phyloP scores from a whole-genome alignment of 2,888 invertebrate species.

The Thalpophila matura region DNA sequence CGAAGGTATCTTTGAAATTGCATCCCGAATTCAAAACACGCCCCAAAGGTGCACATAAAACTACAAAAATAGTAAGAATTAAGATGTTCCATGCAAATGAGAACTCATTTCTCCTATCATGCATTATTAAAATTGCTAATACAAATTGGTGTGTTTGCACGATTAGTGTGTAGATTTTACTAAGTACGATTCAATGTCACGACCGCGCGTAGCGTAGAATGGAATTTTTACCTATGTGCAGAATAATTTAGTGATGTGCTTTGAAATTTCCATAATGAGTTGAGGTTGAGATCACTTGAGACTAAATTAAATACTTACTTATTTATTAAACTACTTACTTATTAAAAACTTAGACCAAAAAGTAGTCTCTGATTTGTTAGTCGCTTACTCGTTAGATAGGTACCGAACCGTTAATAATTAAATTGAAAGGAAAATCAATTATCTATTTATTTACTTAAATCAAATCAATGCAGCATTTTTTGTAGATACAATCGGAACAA shows the following conservation, averaged over 20 bases:
- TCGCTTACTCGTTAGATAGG: too few species aligned
- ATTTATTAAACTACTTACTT: too few species aligned
- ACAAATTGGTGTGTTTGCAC: constrained; percentile 43
- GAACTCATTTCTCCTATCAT: constrained; percentile 35
- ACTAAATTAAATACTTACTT: not conserved
- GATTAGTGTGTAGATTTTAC: constrained; percentile 42
- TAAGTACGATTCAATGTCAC: constrained; percentile 52
- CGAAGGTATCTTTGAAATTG: too few species aligned
- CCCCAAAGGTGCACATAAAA: not conserved
- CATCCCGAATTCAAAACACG: not conserved
- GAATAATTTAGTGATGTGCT: constrained; percentile 38
- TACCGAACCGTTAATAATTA: too few species aligned
- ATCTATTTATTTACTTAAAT: too few species aligned
- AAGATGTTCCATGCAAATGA: constrained; percentile 50
- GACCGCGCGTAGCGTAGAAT: constrained; percentile 24
- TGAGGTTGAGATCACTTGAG: not conserved
- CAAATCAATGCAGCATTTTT: too few species aligned
- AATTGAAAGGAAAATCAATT: too few species aligned
- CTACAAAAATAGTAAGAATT: constrained; percentile 3
- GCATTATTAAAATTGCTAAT: constrained; percentile 39
- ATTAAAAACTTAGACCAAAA: too few species aligned
- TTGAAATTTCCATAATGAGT: not conserved
- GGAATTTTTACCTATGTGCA: constrained; percentile 1
- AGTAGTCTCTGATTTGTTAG: too few species aligned
- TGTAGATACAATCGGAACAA: too few species aligned